Conservation (phyloP, 1,140 invertebrate species). For the Lerema accius region DNA sequence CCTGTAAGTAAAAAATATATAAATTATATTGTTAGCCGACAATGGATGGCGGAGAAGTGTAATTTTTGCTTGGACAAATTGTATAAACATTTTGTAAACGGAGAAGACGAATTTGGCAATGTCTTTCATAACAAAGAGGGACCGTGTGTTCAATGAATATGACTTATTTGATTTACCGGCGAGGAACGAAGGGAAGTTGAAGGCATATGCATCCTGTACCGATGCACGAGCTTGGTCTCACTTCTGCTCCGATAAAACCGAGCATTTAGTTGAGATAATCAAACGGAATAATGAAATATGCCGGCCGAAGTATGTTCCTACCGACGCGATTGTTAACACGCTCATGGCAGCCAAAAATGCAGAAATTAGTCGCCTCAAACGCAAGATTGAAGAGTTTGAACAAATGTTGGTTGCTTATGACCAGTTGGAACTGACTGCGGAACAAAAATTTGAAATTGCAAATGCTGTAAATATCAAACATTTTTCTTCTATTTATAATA, state of each 20-base stretch:
- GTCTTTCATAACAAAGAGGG: conserved; percentile 78
- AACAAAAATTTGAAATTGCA: conserved; percentile 73
- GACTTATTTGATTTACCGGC: conserved; percentile 65
- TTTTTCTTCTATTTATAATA: too few species aligned
- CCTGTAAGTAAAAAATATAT: conserved; percentile 46
- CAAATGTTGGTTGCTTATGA: conserved; percentile 71
- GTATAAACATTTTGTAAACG: conserved; percentile 46
- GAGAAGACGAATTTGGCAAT: conserved; percentile 48
- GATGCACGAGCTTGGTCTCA: conserved; percentile 77
- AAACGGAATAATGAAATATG: conserved; percentile 71
- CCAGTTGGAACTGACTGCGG: conserved; percentile 66
- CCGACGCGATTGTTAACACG: conserved; percentile 77
- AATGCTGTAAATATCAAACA: conserved; percentile 57
- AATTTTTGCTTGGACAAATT: conserved; percentile 51
- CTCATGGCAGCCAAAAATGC: conserved; percentile 77
- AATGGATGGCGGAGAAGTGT: conserved; percentile 61
- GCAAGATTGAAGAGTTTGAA: conserved; percentile 74
- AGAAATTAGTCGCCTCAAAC: conserved; percentile 73
- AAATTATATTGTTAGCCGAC: conserved; percentile 54
- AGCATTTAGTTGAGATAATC: conserved; percentile 74
- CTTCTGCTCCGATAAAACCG: conserved; percentile 68
- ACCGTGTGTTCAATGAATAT: conserved; percentile 73
- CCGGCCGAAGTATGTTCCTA: conserved; percentile 72
- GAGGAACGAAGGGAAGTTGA: conserved; percentile 75
- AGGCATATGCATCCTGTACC: conserved; percentile 73